Evolutionary conservation across 2,113 vertebrate species (phyloP).

Genomic region (Stegostoma tigrinum): DNA sequence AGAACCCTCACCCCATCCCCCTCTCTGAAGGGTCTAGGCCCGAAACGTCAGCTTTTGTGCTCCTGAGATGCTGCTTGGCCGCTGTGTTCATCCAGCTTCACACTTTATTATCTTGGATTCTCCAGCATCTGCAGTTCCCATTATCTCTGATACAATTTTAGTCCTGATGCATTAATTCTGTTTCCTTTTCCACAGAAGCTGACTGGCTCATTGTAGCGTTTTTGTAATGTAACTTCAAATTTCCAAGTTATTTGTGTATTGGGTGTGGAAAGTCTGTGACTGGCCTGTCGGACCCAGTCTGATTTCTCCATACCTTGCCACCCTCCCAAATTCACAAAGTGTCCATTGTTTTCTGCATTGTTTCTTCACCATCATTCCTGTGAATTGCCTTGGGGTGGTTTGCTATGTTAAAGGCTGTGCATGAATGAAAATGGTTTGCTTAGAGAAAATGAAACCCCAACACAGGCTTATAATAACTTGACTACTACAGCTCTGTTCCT

Average conservation of each 20-base stretch:
- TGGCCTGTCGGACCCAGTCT: background rate
- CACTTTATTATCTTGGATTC: too few species aligned
- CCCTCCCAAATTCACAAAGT: background rate
- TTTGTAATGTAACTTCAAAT: background rate
- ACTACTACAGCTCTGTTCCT: background rate
- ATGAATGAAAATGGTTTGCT: background rate
- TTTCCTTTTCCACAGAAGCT: background rate
- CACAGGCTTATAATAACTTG: background rate
- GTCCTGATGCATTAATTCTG: background rate
- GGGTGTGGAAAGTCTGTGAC: background rate
- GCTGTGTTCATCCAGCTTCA: too few species aligned
- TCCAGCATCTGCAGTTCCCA: too few species aligned
- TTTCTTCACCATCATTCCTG: background rate
- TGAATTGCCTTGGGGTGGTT: background rate
- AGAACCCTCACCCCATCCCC: too few species aligned
- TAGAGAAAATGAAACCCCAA: background rate
- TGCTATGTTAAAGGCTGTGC: background rate
- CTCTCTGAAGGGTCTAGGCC: too few species aligned
- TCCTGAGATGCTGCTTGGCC: too few species aligned
- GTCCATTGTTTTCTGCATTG: background rate
- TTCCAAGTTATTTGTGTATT: background rate
- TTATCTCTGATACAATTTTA: too few species aligned
- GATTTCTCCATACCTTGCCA: background rate
- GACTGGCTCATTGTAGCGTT: background rate
- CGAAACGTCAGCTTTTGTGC: too few species aligned